Conservation (phyloP, 2,113 vertebrate species). For the Entomyzon cyanotis region DNA sequence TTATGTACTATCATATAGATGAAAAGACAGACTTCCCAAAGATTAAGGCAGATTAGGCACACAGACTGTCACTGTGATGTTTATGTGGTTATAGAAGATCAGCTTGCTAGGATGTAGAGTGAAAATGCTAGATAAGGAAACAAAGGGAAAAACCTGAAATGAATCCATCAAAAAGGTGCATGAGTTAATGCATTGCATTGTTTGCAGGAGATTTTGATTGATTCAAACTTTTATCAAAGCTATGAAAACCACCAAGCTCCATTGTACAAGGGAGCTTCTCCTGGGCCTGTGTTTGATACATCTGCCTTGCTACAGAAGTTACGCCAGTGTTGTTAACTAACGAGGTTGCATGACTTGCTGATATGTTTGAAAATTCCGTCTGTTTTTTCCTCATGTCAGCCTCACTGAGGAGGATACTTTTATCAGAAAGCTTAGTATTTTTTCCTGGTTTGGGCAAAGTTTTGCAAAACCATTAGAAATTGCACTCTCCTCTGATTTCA, state of each 20-base stretch:
- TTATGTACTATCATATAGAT: not conserved
- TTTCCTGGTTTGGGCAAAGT: not conserved
- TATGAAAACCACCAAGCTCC: not conserved
- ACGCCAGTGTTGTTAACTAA: not conserved
- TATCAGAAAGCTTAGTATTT: not conserved
- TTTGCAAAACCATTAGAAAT: not conserved
- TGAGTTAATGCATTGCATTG: not conserved
- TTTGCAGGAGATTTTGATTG: not conserved
- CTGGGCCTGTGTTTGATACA: not conserved
- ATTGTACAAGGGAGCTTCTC: not conserved
- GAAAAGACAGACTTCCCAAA: not conserved
- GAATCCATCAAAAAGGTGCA: not conserved
- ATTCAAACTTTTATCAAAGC: not conserved
- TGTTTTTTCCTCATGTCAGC: not conserved
- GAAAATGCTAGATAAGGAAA: not conserved
- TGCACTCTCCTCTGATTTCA: not conserved
- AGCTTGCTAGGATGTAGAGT: not conserved
- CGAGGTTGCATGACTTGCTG: not conserved
- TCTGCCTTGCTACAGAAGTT: not conserved
- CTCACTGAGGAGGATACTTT: not conserved
- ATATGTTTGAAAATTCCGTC: not conserved
- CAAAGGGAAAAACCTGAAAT: not conserved
- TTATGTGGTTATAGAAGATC: not conserved
- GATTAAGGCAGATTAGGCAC: not conserved
- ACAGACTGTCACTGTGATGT: not conserved